phyloP scores from a whole-genome alignment of 2,113 vertebrate species.

The Gasterosteus nipponicus region DNA sequence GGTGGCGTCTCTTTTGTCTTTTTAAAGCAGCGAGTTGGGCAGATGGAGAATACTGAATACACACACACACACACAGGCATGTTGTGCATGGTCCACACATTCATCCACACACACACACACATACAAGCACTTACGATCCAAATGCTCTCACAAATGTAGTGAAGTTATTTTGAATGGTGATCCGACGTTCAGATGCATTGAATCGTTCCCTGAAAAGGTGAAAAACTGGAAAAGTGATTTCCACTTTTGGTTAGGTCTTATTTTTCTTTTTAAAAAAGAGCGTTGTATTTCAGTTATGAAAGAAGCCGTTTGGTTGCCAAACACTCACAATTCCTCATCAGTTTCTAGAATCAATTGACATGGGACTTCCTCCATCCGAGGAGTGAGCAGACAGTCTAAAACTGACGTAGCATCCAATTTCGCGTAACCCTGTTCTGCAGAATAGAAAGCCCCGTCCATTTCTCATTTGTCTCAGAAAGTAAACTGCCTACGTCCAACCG shows the following conservation, averaged over 20 bases:
- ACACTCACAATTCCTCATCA: no score
- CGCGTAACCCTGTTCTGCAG: neutral
- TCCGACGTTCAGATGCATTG: neutral
- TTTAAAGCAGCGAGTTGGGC: conserved; percentile 1
- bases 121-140: neutral
- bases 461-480: conserved; percentile 7
- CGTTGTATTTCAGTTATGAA: neutral
- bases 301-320: neutral
- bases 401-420: conserved; percentile 33
- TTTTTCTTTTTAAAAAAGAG: neutral
- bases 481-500: conserved; percentile 6
- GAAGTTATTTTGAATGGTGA: neutral
- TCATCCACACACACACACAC: neutral
- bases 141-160: neutral
- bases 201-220: neutral
- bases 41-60: neutral
- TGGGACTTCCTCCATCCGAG: neutral
- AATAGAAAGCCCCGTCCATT: conserved; percentile 11
- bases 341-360: neutral
- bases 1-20: conserved; percentile 33
- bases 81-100: neutral
- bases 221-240: neutral
- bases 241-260: neutral
- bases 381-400: conserved; percentile 11
- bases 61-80: neutral